phyloP scores from a whole-genome alignment of 2,113 vertebrate species.

The Uropsilus gracilis region DNA sequence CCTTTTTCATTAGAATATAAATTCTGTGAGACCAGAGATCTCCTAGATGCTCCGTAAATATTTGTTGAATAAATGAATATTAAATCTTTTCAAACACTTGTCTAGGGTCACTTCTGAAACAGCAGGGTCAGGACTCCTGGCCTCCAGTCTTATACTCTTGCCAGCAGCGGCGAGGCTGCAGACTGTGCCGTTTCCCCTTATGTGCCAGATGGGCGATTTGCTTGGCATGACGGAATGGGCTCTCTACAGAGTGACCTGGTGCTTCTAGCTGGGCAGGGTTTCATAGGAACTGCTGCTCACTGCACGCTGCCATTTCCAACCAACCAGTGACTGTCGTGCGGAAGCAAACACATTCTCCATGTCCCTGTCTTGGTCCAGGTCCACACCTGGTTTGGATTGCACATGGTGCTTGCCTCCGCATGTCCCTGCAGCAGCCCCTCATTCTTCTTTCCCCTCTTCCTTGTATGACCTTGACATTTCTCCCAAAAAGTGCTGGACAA shows the following conservation, averaged over 20 bases:
- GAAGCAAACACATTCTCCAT: not conserved
- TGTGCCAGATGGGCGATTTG: not conserved
- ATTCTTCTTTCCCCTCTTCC: no score
- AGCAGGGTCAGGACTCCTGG: not conserved
- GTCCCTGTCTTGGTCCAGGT: not conserved
- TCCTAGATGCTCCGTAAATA: conserved; percentile 15
- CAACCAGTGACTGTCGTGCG: not conserved
- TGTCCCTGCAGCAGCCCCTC: not conserved
- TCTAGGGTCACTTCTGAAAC: not conserved
- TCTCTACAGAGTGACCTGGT: not conserved
- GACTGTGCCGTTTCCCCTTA: not conserved
- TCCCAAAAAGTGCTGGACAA: not conserved
- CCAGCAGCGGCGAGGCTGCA: not conserved
- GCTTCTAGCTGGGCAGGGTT: not conserved
- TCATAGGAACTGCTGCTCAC: not conserved
- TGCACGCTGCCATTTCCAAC: not conserved
- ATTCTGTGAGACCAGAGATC: not conserved
- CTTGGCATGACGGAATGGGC: not conserved
- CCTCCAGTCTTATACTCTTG: not conserved
- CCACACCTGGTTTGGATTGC: not conserved
- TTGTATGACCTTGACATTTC: not conserved
- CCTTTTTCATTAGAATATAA: conserved; percentile 11
- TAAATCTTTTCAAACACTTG: not conserved
- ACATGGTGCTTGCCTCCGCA: not conserved
- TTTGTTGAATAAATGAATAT: conserved; percentile 62